A percentile compares a stretch with the other conserved stretches of the same genome.
phyloP scores from a whole-genome alignment of 2,113 vertebrate species.

The Ceyx melanurus region DNA sequence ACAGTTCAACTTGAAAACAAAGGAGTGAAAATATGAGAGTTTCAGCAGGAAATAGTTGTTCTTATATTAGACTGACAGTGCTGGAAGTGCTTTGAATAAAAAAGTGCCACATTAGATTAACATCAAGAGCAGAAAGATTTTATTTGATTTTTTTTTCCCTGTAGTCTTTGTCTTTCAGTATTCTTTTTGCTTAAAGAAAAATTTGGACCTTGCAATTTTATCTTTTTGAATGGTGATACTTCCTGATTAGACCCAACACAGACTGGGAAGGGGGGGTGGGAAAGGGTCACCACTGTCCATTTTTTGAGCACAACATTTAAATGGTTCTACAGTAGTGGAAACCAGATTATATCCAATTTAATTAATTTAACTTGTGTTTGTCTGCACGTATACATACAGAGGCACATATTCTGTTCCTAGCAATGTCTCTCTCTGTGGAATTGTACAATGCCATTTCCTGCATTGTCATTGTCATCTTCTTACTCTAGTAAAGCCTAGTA shows the following conservation, averaged over 20 bases:
- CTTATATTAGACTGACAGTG: not conserved
- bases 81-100: not conserved
- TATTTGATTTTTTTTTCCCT: not conserved
- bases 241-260: not conserved
- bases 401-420: not conserved
- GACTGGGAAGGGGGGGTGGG: not conserved
- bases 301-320: not conserved
- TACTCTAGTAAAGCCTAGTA: not conserved
- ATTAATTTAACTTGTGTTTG: not conserved
- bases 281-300: not conserved
- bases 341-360: not conserved
- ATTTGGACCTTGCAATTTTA: not conserved
- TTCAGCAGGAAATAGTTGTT: conserved; percentile 4
- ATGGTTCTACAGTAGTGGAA: not conserved
- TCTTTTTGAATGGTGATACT: not conserved
- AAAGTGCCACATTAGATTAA: not conserved
- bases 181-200: not conserved
- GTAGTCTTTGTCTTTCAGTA: not conserved
- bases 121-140: not conserved
- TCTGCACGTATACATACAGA: not conserved
- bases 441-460: not conserved
- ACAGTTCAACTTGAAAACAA: not conserved
- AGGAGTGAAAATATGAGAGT: not conserved
- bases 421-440: not conserved
- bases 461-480: not conserved